Conservation (phyloP, 1,140 invertebrate species). For the Trichoplusia ni region DNA sequence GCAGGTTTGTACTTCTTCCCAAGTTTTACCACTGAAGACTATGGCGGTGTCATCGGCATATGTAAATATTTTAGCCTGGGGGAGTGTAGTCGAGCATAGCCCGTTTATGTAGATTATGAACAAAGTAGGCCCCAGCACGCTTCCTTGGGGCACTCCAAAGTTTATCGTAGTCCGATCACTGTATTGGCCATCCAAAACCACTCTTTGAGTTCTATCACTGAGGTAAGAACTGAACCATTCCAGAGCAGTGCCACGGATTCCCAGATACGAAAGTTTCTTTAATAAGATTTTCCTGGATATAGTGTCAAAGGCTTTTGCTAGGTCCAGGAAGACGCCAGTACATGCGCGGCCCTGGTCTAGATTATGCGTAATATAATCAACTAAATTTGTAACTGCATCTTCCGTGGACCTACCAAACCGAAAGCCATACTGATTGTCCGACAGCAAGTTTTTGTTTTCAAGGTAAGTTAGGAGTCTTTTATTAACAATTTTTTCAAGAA, state of each 20-base stretch:
- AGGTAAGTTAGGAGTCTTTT: conserved; percentile 25
- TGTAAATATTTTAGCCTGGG: conserved; percentile 23
- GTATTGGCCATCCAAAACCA: background rate
- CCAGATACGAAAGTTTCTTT: conserved; percentile 21
- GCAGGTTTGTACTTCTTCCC: conserved; percentile 11
- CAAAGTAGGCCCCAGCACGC: conserved; percentile 39
- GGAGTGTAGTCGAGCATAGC: conserved; percentile 13
- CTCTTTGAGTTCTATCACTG: conserved; percentile 2
- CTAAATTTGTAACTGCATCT: conserved; percentile 15
- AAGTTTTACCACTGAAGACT: conserved; percentile 21
- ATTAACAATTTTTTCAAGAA: conserved; percentile 35
- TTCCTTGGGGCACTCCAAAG: conserved; percentile 34
- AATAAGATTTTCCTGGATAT: conserved; percentile 20
- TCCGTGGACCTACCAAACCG: conserved; percentile 16
- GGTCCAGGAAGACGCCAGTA: conserved; percentile 34
- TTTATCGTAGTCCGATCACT: conserved; percentile 13
- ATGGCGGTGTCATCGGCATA: conserved; percentile 43
- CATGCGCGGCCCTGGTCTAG: conserved; percentile 15
- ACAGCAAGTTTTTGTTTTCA: conserved; percentile 17
- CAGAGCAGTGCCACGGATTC: conserved; percentile 20
- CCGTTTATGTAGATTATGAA: conserved; percentile 40
- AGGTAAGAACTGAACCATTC: conserved; percentile 16
- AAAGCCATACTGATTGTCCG: conserved; percentile 26
- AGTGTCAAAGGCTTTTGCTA: conserved; percentile 40
- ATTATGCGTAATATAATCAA: conserved; percentile 12